Percentiles rank a stretch among this genome's conserved stretches.
These are phyloP conservation scores for Chironomus tepperi DNA, from an alignment of 1,140 invertebrate genomes.

Conservation along the genomic window DNA sequence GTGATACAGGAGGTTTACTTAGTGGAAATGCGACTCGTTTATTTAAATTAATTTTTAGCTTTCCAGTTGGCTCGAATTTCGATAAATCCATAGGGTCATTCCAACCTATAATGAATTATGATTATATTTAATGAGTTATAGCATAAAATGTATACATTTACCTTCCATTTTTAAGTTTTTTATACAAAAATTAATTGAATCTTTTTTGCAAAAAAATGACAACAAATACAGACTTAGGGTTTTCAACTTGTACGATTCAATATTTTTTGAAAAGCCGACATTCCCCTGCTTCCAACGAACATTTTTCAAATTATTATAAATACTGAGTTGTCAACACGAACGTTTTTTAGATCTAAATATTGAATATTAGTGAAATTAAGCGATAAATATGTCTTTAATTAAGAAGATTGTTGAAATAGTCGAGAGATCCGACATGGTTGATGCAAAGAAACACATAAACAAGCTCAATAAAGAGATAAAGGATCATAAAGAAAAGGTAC, in stretches of 20 bases:
- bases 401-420: conserved; percentile 17
- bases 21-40: neutral
- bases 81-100: neutral
- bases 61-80: neutral
- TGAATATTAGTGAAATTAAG: neutral
- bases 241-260: no score
- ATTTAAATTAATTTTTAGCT: neutral
- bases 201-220: no score
- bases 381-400: conserved; percentile 1
- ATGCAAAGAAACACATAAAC: conserved; percentile 31
- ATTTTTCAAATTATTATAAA: neutral
- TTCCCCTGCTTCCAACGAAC: neutral
- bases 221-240: no score
- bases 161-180: no score
- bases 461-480: conserved; percentile 34
- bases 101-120: neutral
- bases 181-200: no score
- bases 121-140: no score
- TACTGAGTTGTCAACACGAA: neutral
- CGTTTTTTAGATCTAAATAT: neutral
- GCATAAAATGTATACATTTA: no score
- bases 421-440: conserved; percentile 19
- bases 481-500: conserved; percentile 32
- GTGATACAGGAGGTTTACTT: neutral
- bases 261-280: no score